Evolutionary conservation across 2,888 invertebrate species (phyloP).

Genomic region (Chirona hameri): DNA sequence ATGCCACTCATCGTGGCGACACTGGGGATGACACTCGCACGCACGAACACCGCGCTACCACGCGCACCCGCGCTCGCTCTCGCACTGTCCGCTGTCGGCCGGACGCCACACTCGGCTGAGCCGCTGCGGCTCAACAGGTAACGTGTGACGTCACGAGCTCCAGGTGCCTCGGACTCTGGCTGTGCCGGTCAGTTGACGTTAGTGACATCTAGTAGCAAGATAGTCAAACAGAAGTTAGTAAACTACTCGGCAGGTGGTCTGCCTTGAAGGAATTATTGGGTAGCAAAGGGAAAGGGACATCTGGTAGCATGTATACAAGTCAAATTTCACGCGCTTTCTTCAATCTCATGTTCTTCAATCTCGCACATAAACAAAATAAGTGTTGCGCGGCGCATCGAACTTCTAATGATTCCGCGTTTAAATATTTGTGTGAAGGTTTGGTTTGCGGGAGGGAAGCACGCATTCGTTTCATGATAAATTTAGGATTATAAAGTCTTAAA

Average conservation of each 20-base stretch:
- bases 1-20: background rate
- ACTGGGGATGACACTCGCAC: background rate
- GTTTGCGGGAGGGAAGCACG: too few species aligned
- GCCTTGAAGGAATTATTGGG: too few species aligned
- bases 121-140: slow-evolving; percentile 6
- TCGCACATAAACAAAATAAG: too few species aligned
- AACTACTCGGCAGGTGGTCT: too few species aligned
- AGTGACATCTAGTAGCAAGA: too few species aligned
- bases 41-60: background rate
- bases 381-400: too few species aligned
- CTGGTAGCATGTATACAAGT: background rate
- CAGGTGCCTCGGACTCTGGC: background rate
- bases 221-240: too few species aligned
- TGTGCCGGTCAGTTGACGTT: too few species aligned
- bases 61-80: background rate
- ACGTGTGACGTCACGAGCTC: background rate
- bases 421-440: too few species aligned
- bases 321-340: background rate
- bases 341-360: background rate
- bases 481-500: too few species aligned
- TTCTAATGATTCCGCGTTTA: too few species aligned
- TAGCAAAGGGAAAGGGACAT: background rate
- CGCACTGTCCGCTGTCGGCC: background rate
- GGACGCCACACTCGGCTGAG: background rate
- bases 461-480: too few species aligned